Conservation (phyloP, 2,113 vertebrate genomes). For the Alethe castanea region DNA sequence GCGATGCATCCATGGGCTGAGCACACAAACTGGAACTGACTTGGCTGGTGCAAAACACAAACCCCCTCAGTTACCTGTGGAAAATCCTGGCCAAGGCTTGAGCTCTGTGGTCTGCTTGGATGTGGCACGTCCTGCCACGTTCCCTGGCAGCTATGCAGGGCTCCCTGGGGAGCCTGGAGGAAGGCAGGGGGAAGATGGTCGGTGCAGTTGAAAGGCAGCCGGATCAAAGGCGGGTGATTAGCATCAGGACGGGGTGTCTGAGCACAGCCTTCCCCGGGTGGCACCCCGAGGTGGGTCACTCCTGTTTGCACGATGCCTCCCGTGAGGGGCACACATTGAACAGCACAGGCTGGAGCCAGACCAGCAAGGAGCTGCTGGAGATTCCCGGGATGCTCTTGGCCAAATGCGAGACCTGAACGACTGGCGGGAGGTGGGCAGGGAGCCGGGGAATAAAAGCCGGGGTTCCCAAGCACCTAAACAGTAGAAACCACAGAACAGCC, state of each 20-base stretch:
- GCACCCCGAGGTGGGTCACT: not conserved
- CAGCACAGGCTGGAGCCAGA: not conserved
- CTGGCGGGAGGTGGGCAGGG: not conserved
- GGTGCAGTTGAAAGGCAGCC: not conserved
- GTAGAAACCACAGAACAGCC: not conserved
- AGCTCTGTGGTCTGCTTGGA: slow-evolving; percentile 9
- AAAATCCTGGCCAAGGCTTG: not conserved
- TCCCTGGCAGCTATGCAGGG: not conserved
- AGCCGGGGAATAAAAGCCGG: not conserved
- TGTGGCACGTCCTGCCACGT: not conserved
- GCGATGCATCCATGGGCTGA: not conserved
- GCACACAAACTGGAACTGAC: not conserved
- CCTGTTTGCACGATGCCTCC: not conserved
- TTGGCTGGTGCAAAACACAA: not conserved
- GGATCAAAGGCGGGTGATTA: slow-evolving; percentile 48
- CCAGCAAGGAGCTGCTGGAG: not conserved
- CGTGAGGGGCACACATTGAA: not conserved
- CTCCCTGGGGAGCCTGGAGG: not conserved
- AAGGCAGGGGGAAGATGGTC: not conserved
- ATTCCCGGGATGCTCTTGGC: not conserved
- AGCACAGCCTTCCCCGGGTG: not conserved
- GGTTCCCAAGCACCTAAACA: not conserved
- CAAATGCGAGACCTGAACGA: not conserved
- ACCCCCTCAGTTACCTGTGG: not conserved
- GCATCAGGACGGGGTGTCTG: slow-evolving; percentile 15